These are phyloP conservation scores for Notospermus geniculatus DNA, from an alignment of 1,140 invertebrate species.

Conservation along the genomic window DNA sequence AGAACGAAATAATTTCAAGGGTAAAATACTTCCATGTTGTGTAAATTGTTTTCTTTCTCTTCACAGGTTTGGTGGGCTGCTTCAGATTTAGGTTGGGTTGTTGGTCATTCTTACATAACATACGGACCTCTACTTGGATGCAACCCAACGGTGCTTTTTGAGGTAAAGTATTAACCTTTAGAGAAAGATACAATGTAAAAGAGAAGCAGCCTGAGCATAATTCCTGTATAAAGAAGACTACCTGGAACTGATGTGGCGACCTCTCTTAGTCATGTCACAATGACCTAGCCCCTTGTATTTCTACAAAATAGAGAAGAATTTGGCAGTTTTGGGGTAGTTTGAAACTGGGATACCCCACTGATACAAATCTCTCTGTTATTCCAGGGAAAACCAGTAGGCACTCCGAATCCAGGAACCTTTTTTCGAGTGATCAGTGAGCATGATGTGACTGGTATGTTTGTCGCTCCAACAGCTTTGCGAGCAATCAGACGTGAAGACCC, in stretches of 20 bases:
- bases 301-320: no score
- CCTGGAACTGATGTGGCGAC: no score
- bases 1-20: no score
- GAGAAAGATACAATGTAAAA: no score
- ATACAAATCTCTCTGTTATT: conserved; percentile 1
- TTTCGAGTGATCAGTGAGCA: conserved; percentile 87
- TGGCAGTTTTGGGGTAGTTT: no score
- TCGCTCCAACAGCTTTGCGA: conserved; percentile 84
- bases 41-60: conserved; percentile 4
- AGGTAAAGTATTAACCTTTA: conserved; percentile 56
- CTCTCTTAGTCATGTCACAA: no score
- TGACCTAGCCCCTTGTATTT: no score
- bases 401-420: conserved; percentile 86
- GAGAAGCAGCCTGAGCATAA: no score
- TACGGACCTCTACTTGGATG: conserved; percentile 83
- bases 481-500: conserved; percentile 65
- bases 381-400: conserved; percentile 85
- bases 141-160: conserved; percentile 84
- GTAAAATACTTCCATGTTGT: no score
- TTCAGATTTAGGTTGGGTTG: conserved; percentile 86
- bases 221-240: no score
- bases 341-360: no score
- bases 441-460: conserved; percentile 79
- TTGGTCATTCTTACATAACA: conserved; percentile 90
- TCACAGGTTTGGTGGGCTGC: conserved; percentile 80